These are phyloP conservation scores for Caenorhabditis brenneri DNA, from an alignment of 1,140 invertebrate species.

Conservation along the genomic window DNA sequence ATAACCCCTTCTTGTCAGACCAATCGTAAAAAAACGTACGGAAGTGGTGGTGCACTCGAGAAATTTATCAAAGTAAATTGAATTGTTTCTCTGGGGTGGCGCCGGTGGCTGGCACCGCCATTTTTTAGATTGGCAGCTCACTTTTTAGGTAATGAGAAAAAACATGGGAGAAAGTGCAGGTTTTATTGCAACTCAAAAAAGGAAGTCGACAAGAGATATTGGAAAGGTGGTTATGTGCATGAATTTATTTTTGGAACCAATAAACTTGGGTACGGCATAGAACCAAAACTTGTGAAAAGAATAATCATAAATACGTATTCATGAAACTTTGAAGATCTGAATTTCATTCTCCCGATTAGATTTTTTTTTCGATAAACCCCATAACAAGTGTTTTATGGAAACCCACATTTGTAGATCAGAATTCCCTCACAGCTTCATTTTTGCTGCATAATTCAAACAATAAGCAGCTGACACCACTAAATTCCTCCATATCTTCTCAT, in stretches of 20 bases:
- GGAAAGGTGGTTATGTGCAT: too few relatives aligned
- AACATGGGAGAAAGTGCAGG: background rate
- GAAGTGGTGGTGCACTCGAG: background rate
- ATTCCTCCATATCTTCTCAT: background rate
- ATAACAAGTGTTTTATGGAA: too few relatives aligned
- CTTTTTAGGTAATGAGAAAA: slow-evolving; percentile 32
- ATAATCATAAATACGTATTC: too few relatives aligned
- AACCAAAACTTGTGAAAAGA: too few relatives aligned
- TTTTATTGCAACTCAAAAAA: background rate
- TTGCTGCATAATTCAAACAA: background rate
- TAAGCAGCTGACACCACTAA: background rate
- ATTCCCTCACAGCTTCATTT: background rate
- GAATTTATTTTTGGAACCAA: background rate
- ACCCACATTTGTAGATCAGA: too few relatives aligned
- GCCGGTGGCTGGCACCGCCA: slow-evolving; percentile 13
- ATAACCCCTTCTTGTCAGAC: background rate
- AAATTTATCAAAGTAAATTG: slow-evolving; percentile 40
- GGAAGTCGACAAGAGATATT: too few relatives aligned
- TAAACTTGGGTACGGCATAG: too few relatives aligned
- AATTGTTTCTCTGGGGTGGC: slow-evolving; percentile 28
- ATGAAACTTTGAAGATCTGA: too few relatives aligned
- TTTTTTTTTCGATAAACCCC: too few relatives aligned
- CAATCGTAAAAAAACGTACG: slow-evolving; percentile 26
- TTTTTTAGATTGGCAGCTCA: background rate
- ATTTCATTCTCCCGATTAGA: too few relatives aligned